phyloP scores from a whole-genome alignment of 2,888 invertebrate genomes.

The Apeira syringaria region DNA sequence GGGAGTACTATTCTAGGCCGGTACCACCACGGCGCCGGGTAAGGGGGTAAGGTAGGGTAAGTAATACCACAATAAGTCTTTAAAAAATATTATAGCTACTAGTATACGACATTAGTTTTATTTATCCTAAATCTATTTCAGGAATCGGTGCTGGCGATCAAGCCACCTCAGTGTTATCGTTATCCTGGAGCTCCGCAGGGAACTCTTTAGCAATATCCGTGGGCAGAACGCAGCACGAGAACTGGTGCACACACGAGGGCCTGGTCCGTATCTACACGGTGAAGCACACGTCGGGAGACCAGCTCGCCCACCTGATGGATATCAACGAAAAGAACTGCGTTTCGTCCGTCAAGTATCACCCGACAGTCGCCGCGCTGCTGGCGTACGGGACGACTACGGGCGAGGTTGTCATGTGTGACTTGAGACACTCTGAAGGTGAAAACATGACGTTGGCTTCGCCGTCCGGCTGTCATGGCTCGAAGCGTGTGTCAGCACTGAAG shows the following conservation, averaged over 20 bases:
- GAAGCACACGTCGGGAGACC: slow-evolving; percentile 76
- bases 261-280: slow-evolving; percentile 58
- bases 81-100: too few species aligned
- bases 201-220: slow-evolving; percentile 63
- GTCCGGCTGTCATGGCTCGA: slow-evolving; percentile 56
- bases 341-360: slow-evolving; percentile 60
- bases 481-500: slow-evolving; percentile 49
- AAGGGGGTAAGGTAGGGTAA: too few species aligned
- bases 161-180: slow-evolving; percentile 46
- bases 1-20: too few species aligned
- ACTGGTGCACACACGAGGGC: slow-evolving; percentile 67
- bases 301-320: slow-evolving; percentile 53
- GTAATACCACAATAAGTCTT: too few species aligned
- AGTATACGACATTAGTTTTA: too few species aligned
- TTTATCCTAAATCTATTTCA: too few species aligned
- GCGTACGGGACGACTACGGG: slow-evolving; percentile 68
- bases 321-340: slow-evolving; percentile 67
- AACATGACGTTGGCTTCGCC: slow-evolving; percentile 54
- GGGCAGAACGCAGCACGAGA: slow-evolving; percentile 59
- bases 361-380: slow-evolving; percentile 52
- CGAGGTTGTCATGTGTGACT: slow-evolving; percentile 62
- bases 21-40: too few species aligned
- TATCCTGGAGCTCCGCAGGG: slow-evolving; percentile 66
- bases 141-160: slow-evolving; percentile 57
- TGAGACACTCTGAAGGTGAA: slow-evolving; percentile 41